Evolutionary conservation across 2,113 vertebrate species (phyloP).

Genomic region (Halcyon senegalensis): DNA sequence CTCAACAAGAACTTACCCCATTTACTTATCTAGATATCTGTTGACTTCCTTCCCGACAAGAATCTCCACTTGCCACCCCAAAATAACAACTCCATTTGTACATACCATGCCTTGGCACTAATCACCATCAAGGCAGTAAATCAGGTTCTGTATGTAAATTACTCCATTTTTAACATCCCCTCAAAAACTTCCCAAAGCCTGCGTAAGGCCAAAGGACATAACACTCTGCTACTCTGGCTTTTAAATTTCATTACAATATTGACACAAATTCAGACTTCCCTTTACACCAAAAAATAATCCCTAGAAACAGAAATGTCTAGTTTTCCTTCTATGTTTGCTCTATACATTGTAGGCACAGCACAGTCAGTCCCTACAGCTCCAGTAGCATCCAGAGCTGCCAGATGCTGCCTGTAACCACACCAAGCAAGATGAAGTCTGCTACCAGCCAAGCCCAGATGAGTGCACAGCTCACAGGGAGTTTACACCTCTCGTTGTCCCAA

Average conservation of each 20-base stretch:
- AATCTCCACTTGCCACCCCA: not conserved
- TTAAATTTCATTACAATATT: not conserved
- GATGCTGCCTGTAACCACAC: not conserved
- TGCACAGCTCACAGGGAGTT: fast-evolving
- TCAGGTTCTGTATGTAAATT: not conserved
- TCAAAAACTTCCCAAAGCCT: not conserved
- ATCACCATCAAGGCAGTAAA: not conserved
- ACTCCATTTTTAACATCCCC: not conserved
- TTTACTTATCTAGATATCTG: not conserved
- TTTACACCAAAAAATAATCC: not conserved
- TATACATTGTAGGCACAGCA: not conserved
- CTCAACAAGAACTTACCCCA: not conserved
- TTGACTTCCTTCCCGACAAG: not conserved
- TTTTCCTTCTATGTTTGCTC: not conserved
- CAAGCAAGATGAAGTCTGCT: not conserved
- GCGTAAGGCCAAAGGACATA: not conserved
- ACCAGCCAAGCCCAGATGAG: not conserved
- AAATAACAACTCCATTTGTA: not conserved
- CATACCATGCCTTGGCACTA: not conserved
- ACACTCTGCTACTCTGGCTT: not conserved
- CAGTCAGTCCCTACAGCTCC: not conserved
- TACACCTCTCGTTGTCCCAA: not conserved
- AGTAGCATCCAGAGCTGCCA: not conserved
- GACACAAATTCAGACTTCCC: not conserved
- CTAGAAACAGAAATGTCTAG: not conserved